Evolutionary conservation across 2,888 invertebrate genomes (phyloP), one percentile per base, ranked within the genome.

Genomic region (Xylota segnis): DNA sequence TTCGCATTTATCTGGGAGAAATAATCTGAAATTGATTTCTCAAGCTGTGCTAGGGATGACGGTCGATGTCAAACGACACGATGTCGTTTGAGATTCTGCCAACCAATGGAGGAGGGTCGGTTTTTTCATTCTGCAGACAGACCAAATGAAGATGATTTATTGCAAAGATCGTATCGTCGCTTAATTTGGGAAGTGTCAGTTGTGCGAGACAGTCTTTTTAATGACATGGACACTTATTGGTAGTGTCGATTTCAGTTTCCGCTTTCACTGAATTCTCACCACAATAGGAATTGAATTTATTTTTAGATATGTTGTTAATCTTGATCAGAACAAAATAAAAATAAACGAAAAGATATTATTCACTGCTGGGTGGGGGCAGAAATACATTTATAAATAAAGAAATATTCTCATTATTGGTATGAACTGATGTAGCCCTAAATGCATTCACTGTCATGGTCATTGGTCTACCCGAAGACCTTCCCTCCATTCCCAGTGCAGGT

Each of bases 1-100:
- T 65, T 34, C 65, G 23, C 50, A 65, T 70, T 70, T 59, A 71
- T 71, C 47, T 37, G 34, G 23, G 47, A n/a, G 27, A 71, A 71
- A 58, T 59, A 59, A 71, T 50, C 59, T 70, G 23, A 47, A 71
- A 71, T 71, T 71, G 71, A 71, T 59, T 71, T 50, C 45, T 59
- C 47, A 71, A 59, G 71, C 50, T 58, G 18, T 29, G 27, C n/a
- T 59, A n/a, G 37, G 18, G 47, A 71, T 58, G 58, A 14, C 47
- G 14, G 34, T 34, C 23, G 47, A 59, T 58, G 47, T 71, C 27
- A 45, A 45, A 37, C 47, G 71, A 68, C 54, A 68, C 16, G 40
- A 54, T 52, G 68, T 43, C 29, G 29, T 54, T 54, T 6, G 10
- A 37, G 68, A 68, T 54, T 43, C 14, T 29, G 16, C 18, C 2